A percentile compares a stretch with the other conserved stretches of the same genome.
phyloP scores from a whole-genome alignment of 2,888 invertebrate genomes.

The Timema cristinae region DNA sequence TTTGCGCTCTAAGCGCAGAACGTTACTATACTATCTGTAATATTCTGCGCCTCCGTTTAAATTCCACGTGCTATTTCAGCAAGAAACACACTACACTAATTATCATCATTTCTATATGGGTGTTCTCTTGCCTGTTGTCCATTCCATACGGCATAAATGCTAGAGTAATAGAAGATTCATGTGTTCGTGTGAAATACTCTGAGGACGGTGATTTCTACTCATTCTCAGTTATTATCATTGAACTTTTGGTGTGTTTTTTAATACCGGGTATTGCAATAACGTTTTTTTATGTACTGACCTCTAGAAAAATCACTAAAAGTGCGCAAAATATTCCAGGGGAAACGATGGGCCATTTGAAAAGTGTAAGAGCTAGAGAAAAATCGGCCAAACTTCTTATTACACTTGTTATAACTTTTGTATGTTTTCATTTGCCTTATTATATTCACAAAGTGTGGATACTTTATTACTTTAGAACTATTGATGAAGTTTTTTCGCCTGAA shows the following conservation, averaged over 20 bases:
- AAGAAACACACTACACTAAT: neutral
- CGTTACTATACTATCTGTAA: neutral
- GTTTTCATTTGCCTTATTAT: constrained; percentile 1
- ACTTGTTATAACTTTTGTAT: neutral
- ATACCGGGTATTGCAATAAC: neutral
- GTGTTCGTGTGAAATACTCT: constrained; percentile 8
- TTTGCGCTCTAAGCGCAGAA: neutral
- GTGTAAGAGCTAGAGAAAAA: neutral
- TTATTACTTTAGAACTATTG: neutral
- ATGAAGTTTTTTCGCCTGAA: neutral
- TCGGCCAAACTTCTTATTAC: neutral
- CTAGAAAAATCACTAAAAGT: neutral
- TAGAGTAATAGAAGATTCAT: neutral
- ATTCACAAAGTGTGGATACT: constrained; percentile 12
- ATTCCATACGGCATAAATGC: neutral
- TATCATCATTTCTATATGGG: neutral
- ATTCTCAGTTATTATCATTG: constrained; percentile 2
- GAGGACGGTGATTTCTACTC: constrained; percentile 11
- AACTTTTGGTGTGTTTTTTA: neutral
- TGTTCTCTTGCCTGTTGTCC: neutral
- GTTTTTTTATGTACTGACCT: neutral
- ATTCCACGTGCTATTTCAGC: too few relatives aligned
- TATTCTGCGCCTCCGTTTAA: neutral
- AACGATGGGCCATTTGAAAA: neutral
- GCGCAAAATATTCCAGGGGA: neutral